Evolutionary conservation across 1,140 invertebrate genomes (phyloP).

Genomic region (Drosophila rufa): DNA sequence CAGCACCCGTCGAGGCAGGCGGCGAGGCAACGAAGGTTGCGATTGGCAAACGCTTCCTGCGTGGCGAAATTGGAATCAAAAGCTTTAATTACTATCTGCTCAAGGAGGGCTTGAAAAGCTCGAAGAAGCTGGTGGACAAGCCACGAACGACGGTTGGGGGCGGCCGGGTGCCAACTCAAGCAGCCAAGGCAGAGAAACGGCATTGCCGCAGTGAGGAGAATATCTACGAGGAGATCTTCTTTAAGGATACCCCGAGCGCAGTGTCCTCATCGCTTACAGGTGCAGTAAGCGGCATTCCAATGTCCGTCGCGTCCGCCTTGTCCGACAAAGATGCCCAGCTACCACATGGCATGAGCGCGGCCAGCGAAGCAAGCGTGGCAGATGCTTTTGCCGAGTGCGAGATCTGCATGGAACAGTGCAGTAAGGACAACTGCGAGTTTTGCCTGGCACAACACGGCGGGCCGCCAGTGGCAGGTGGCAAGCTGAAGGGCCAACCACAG

Average conservation of each 20-base stretch:
- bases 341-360: not conserved
- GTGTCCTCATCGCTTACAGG: slow-evolving; percentile 6
- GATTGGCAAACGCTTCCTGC: slow-evolving; percentile 78
- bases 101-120: slow-evolving; percentile 82
- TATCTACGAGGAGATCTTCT: slow-evolving; percentile 85
- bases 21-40: slow-evolving; percentile 63
- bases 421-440: slow-evolving; percentile 78
- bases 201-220: slow-evolving; percentile 83
- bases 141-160: slow-evolving; percentile 41
- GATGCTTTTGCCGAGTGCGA: slow-evolving; percentile 72
- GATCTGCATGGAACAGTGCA: slow-evolving; percentile 81
- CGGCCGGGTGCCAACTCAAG: not conserved
- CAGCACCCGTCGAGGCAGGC: slow-evolving; percentile 18
- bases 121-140: slow-evolving; percentile 72
- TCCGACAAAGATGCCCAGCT: slow-evolving; percentile 46
- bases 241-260: slow-evolving; percentile 60
- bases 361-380: not conserved
- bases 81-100: slow-evolving; percentile 85
- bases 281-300: not conserved
- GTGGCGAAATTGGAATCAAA: slow-evolving; percentile 84
- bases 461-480: not conserved
- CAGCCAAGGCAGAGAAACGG: slow-evolving; percentile 30
- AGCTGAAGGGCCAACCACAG: slow-evolving; percentile 25
- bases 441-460: slow-evolving; percentile 49
- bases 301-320: slow-evolving; percentile 1